Evolutionary conservation across 2,888 invertebrate genomes (phyloP), one percentile per base, ranked within the genome.

Genomic region (Andrena flavipes): DNA sequence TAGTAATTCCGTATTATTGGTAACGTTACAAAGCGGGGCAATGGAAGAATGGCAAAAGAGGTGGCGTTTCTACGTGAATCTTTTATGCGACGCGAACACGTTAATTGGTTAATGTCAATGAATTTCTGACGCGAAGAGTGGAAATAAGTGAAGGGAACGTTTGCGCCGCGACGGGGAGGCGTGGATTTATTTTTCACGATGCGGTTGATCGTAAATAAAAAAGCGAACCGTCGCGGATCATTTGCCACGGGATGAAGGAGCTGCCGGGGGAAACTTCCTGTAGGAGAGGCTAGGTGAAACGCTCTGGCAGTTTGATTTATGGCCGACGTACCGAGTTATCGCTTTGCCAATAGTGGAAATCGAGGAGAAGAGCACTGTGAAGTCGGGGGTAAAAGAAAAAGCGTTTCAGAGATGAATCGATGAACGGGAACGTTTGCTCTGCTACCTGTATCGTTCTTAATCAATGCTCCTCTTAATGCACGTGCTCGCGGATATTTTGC

Each of bases 271-370:
- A 77, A 83, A 82, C 75, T 87, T 83, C 79, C 76, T 83, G 68
- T 70, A 78, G 77, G 82, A 84, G 86, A 89, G 89, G 84, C 86
- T 88, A 87, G 87, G 88, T 84, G 91, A 88, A 86, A 90, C 88
- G 87, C 89, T 89, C 89, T 89, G 91, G 88, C 90, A 89, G 91
- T 91, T 93, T 93, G 93, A 93, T 93, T 92, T 93, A 93, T 92
- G 91, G 91, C 84, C 90, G 92, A 92, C 91, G 91, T 91, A 90
- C 89, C 92, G 91, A 93, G 92, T 93, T 93, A 93, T 93, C 92
- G 93, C 92, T 93, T 92, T 92, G 91, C 93, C 93, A 92, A 93
- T 93, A 92, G 91, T 90, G 87, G 89, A 89, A 89, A 89, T 88
- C 86, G 88, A 88, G 89, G 87, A 87, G 89, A 88, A 89, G 85